These are phyloP conservation scores for Eulithis testata DNA, from an alignment of 2,888 invertebrate species.

Conservation along the genomic window DNA sequence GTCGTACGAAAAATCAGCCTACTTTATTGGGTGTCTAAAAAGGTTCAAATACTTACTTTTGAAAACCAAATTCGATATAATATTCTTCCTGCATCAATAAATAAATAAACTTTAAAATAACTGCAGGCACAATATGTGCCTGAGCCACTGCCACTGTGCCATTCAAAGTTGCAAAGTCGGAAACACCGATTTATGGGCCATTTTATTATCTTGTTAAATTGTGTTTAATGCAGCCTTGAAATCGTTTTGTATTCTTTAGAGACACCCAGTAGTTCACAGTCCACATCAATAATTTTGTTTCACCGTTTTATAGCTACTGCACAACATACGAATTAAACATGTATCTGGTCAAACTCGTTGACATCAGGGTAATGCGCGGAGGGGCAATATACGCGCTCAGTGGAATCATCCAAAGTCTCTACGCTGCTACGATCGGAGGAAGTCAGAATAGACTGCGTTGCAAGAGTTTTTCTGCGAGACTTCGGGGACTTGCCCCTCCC, in stretches of 20 bases:
- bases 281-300: background rate
- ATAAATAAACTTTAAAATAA: no score
- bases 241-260: background rate
- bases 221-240: background rate
- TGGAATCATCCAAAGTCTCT: constrained; percentile 71
- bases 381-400: constrained; percentile 68
- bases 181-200: no score
- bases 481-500: constrained; percentile 87
- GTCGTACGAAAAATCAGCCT: constrained; percentile 1
- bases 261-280: background rate
- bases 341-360: constrained; percentile 83
- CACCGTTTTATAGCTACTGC: background rate
- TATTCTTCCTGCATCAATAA: no score
- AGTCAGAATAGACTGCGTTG: constrained; percentile 64
- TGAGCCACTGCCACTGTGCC: no score
- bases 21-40: constrained; percentile 4
- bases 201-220: no score
- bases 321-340: constrained; percentile 72
- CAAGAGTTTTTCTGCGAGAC: constrained; percentile 69
- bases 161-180: no score
- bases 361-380: constrained; percentile 62
- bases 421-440: constrained; percentile 78
- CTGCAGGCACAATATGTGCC: no score
- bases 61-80: no score
- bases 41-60: no score